Percentiles rank a stretch among this genome's conserved stretches.
Evolutionary conservation across 2,113 vertebrate genomes (phyloP).

Genomic region (Eurypyga helias): DNA sequence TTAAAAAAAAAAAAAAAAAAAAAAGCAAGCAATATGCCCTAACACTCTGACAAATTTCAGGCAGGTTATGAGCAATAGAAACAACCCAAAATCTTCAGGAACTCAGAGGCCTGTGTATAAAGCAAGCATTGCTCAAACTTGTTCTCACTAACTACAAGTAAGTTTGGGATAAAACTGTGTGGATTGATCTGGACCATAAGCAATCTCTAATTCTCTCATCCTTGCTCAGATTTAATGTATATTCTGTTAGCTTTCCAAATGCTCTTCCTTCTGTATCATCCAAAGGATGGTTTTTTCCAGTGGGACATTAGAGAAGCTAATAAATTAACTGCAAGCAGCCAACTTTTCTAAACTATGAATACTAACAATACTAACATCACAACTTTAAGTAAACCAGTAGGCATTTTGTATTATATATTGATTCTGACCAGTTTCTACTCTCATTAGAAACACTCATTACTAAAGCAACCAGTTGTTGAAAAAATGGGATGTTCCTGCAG

Average conservation of each 20-base stretch:
- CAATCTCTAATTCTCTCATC: neutral
- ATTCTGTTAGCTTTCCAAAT: neutral
- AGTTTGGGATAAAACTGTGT: neutral
- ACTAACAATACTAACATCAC: neutral
- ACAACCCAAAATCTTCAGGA: neutral
- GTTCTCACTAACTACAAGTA: neutral
- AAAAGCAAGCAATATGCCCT: neutral
- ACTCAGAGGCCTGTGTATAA: neutral
- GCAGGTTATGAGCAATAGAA: neutral
- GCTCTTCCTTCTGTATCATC: neutral
- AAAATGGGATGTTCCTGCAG: neutral
- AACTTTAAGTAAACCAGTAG: neutral
- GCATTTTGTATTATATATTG: neutral
- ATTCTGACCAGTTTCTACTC: neutral
- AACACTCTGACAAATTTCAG: neutral
- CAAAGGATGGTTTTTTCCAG: neutral
- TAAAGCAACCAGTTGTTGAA: neutral
- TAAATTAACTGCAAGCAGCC: neutral
- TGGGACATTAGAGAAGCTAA: neutral
- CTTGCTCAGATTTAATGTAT: neutral
- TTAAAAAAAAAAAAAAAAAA: neutral
- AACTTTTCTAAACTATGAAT: neutral
- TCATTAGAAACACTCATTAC: neutral
- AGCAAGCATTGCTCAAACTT: neutral
- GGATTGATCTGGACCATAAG: neutral